Evolutionary conservation across 2,888 invertebrate genomes (phyloP).

Genomic region (Lamellibrachia columna): DNA sequence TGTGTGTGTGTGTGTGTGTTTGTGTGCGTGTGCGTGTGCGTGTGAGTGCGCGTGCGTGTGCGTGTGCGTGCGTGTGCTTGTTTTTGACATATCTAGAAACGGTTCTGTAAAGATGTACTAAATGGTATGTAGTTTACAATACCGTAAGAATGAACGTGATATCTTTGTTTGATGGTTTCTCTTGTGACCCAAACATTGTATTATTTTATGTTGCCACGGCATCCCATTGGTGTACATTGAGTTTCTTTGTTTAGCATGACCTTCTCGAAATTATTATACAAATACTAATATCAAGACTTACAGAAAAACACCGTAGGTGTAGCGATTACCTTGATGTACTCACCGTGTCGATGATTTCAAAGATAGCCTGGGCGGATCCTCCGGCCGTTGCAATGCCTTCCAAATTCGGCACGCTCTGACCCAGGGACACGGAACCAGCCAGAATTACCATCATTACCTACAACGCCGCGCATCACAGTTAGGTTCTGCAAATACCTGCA

Average conservation of each 20-base stretch:
- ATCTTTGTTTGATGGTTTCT: too few species aligned
- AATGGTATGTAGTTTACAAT: neutral
- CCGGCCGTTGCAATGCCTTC: constrained; percentile 20
- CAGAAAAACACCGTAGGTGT: neutral
- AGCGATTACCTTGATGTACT: neutral
- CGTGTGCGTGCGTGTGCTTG: too few species aligned
- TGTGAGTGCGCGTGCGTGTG: too few species aligned
- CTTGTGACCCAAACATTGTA: neutral
- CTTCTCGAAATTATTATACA: too few species aligned
- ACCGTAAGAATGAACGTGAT: neutral
- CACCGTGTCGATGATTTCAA: constrained; percentile 18
- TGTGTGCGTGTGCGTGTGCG: neutral
- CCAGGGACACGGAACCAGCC: neutral
- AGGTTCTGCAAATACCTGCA: neutral
- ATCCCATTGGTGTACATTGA: neutral
- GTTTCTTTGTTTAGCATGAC: neutral
- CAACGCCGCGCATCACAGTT: neutral
- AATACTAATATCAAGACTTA: neutral
- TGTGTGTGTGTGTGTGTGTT: too few species aligned
- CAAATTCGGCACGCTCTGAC: neutral
- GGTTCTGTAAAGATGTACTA: too few species aligned
- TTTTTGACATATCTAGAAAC: too few species aligned
- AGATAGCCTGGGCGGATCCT: constrained; percentile 8
- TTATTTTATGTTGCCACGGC: neutral
- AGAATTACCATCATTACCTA: constrained; percentile 23